phyloP scores from a whole-genome alignment of 2,113 vertebrate species.

The Octodon degus region DNA sequence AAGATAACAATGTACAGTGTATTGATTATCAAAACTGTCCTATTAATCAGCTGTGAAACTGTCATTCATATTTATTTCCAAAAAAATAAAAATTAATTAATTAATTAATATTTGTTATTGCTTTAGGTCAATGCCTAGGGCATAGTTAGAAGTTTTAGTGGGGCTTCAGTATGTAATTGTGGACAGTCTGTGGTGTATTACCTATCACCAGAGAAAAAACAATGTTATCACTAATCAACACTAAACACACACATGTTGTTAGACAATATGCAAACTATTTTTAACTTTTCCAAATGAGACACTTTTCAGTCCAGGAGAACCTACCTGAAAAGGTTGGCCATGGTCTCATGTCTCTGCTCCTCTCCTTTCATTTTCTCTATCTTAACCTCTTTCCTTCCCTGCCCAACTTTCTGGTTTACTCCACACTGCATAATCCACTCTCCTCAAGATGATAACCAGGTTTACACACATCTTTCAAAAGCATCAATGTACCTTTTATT shows the following conservation, averaged over 20 bases:
- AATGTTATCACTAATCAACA: neutral
- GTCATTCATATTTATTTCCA: too few species aligned
- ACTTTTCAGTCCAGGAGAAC: neutral
- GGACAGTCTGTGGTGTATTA: neutral
- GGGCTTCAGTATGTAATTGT: neutral
- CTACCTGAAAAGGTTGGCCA: neutral
- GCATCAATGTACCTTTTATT: neutral
- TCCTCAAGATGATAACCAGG: neutral
- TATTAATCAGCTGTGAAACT: too few species aligned
- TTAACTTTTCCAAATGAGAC: neutral
- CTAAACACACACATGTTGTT: neutral
- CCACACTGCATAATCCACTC: neutral
- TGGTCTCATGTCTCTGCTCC: neutral
- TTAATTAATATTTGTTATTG: neutral
- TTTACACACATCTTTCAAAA: neutral
- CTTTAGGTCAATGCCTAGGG: neutral
- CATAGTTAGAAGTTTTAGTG: neutral
- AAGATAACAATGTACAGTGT: too few species aligned
- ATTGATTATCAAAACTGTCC: too few species aligned
- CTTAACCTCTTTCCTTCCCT: neutral
- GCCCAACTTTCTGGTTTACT: neutral
- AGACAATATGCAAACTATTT: neutral
- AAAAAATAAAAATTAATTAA: too few species aligned
- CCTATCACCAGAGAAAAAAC: neutral
- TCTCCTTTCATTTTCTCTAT: neutral